phyloP scores from a whole-genome alignment of 2,797 vertebrate genomes.

The Harpagifer antarcticus region DNA sequence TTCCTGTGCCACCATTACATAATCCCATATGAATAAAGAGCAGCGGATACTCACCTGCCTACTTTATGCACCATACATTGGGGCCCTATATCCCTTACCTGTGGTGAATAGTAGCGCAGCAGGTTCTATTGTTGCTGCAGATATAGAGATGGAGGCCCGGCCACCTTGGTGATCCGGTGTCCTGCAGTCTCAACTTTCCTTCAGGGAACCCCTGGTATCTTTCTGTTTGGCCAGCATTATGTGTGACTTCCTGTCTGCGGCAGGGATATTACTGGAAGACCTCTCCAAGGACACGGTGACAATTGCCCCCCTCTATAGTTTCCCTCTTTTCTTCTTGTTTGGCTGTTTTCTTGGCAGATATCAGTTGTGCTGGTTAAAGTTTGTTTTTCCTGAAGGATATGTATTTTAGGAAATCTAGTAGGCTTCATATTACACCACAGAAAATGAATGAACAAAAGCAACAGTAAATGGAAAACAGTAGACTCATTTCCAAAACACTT shows the following conservation, averaged over 20 bases:
- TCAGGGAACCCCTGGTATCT: conserved; percentile 73
- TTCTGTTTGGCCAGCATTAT: conserved; percentile 73
- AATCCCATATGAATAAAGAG: conserved; percentile 65
- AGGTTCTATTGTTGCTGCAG: conserved; percentile 69
- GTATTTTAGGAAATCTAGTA: neutral
- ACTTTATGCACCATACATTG: conserved; percentile 64
- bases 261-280: conserved; percentile 58
- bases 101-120: conserved; percentile 73
- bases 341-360: conserved; percentile 5
- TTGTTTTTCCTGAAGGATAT: neutral
- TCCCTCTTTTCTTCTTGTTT: conserved; percentile 56
- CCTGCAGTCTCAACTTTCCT: conserved; percentile 72
- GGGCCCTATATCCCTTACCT: conserved; percentile 72
- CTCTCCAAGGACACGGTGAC: conserved; percentile 63
- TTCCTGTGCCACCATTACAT: conserved; percentile 65
- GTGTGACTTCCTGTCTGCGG: conserved; percentile 76
- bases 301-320: conserved; percentile 64
- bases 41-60: conserved; percentile 57
- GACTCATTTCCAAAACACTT: neutral
- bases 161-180: conserved; percentile 69
- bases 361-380: neutral
- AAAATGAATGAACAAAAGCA: neutral
- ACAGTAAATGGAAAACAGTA: neutral
- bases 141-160: conserved; percentile 68
- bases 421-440: neutral